A percentile compares a stretch with the other conserved stretches of the same genome.
Conservation (phyloP, 2,113 vertebrate species). For the Lycocorax pyrrhopterus region DNA sequence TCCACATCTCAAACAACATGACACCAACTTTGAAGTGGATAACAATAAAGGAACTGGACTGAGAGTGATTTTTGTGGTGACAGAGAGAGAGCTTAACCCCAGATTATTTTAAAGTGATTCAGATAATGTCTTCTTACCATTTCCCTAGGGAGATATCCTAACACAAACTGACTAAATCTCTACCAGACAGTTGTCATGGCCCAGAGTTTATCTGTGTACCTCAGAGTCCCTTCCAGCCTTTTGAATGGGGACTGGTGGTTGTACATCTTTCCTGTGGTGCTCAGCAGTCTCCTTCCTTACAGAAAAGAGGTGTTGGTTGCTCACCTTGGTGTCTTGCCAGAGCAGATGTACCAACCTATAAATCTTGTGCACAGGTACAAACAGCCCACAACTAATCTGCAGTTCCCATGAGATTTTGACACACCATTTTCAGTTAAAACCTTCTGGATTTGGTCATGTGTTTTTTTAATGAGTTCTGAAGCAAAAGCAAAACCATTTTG, state of each 20-base stretch:
- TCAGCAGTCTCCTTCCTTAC: not conserved
- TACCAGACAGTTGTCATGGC: not conserved
- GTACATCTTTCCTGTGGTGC: not conserved
- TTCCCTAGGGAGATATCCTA: not conserved
- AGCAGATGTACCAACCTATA: not conserved
- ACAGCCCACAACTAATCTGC: not conserved
- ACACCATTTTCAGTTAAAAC: not conserved
- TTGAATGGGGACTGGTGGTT: not conserved
- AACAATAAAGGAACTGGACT: not conserved
- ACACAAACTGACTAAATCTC: not conserved
- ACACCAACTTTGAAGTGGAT: not conserved
- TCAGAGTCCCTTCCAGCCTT: not conserved
- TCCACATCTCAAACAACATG: not conserved
- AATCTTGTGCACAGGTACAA: not conserved
- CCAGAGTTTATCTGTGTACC: not conserved
- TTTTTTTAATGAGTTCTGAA: not conserved
- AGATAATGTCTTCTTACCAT: not conserved
- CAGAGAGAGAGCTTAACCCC: fast-evolving
- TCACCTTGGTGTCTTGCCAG: not conserved
- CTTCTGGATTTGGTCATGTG: not conserved
- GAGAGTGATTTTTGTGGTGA: not conserved
- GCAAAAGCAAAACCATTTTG: not conserved
- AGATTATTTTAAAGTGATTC: not conserved
- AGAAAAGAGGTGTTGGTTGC: not conserved
- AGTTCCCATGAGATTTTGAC: not conserved